Evolutionary conservation across 2,888 invertebrate genomes (phyloP).

Genomic region (Campoplex capitator): DNA sequence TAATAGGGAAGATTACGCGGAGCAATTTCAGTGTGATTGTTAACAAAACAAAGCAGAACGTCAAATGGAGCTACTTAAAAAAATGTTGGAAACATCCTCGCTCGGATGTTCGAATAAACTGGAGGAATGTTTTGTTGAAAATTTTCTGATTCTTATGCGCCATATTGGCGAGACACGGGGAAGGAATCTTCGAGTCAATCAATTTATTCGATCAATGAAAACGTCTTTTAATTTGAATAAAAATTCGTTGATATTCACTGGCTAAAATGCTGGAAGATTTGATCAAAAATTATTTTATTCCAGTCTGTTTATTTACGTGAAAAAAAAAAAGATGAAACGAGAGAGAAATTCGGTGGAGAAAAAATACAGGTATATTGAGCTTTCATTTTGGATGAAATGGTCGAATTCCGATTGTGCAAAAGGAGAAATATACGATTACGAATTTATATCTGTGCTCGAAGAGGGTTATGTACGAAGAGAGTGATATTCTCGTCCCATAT

Average conservation of each 20-base stretch:
- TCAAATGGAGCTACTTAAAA: neutral
- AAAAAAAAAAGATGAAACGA: neutral
- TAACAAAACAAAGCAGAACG: neutral
- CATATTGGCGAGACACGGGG: too few species aligned
- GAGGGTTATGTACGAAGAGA: constrained; percentile 14
- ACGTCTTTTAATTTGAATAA: neutral
- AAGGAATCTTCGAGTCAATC: neutral
- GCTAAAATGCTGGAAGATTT: neutral
- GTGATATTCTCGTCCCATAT: constrained; percentile 39
- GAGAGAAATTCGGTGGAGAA: neutral
- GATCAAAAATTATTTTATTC: neutral
- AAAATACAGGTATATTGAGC: constrained; percentile 47
- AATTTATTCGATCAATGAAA: neutral
- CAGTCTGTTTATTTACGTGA: neutral
- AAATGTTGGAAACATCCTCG: neutral
- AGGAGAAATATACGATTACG: constrained; percentile 1
- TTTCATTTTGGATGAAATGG: constrained; percentile 61
- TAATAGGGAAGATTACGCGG: neutral
- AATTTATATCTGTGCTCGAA: constrained; percentile 13
- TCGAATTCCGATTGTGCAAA: constrained; percentile 25
- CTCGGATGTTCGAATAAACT: neutral
- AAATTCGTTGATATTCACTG: neutral
- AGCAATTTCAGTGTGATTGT: neutral
- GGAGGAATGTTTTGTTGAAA: neutral
- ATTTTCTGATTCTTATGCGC: too few species aligned